phyloP scores from a whole-genome alignment of 1,140 invertebrate species.

The Euura saliciscinereae region DNA sequence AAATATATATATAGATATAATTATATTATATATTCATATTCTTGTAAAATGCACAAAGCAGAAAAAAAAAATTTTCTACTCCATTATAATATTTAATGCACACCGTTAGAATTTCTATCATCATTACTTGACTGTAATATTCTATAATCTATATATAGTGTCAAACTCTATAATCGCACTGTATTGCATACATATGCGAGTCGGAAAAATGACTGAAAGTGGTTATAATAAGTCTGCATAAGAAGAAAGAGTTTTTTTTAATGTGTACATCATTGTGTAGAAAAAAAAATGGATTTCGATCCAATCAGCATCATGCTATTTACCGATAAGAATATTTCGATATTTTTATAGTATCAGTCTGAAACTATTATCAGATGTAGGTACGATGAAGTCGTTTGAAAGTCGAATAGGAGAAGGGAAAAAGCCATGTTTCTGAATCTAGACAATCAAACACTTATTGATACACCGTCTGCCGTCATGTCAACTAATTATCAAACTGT shows the following conservation, averaged over 20 bases:
- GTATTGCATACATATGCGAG: too few relatives aligned
- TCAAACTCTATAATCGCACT: too few relatives aligned
- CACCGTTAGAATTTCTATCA: not conserved
- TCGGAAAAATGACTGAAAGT: too few relatives aligned
- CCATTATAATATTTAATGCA: not conserved
- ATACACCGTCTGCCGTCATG: not conserved
- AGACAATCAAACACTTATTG: not conserved
- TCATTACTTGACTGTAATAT: not conserved
- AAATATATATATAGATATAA: not conserved
- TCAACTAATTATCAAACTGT: not conserved
- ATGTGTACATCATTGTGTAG: too few relatives aligned
- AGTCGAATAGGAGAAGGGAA: not conserved
- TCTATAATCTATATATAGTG: too few relatives aligned
- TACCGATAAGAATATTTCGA: not conserved
- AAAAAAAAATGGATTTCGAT: too few relatives aligned
- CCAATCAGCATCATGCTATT: not conserved
- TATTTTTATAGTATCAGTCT: too few relatives aligned
- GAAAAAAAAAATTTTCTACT: not conserved
- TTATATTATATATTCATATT: not conserved
- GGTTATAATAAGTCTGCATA: too few relatives aligned
- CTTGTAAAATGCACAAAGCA: not conserved
- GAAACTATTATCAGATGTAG: too few relatives aligned
- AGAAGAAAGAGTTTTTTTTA: too few relatives aligned
- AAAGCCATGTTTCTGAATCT: conserved; percentile 5
- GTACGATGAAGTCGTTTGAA: not conserved